A percentile compares a stretch with the other conserved stretches of the same genome.
Conservation (phyloP, 2,888 invertebrate genomes). For the Lucinisca nassula region DNA sequence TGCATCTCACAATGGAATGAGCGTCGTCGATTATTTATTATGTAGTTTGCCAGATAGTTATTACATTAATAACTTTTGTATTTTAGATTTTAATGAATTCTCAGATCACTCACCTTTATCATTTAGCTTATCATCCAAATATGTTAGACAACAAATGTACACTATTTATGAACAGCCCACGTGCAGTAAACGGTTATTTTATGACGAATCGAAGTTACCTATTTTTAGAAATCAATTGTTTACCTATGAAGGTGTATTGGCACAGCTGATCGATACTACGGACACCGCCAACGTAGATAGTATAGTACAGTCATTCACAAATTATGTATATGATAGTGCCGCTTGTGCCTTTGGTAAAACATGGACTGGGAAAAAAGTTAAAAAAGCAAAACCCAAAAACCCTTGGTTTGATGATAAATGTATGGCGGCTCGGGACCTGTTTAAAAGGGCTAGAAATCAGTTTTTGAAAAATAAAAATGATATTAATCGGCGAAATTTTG, state of each 20-base stretch:
- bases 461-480: neutral
- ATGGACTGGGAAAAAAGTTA: neutral
- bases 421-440: neutral
- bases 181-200: neutral
- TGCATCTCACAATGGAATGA: neutral
- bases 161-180: neutral
- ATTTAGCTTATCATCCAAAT: neutral
- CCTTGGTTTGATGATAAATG: neutral
- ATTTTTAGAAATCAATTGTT: neutral
- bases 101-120: neutral
- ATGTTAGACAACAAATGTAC: neutral
- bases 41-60: neutral
- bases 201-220: neutral
- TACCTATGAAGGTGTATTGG: neutral
- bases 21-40: neutral
- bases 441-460: neutral
- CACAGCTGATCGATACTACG: neutral
- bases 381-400: neutral
- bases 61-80: neutral
- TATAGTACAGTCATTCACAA: neutral
- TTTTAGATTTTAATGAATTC: neutral
- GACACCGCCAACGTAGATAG: neutral
- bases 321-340: neutral
- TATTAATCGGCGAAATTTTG: neutral
- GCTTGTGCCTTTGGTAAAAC: neutral